These are phyloP conservation scores for Euzetes globulus DNA, from an alignment of 2,888 invertebrate genomes.

Conservation along the genomic window DNA sequence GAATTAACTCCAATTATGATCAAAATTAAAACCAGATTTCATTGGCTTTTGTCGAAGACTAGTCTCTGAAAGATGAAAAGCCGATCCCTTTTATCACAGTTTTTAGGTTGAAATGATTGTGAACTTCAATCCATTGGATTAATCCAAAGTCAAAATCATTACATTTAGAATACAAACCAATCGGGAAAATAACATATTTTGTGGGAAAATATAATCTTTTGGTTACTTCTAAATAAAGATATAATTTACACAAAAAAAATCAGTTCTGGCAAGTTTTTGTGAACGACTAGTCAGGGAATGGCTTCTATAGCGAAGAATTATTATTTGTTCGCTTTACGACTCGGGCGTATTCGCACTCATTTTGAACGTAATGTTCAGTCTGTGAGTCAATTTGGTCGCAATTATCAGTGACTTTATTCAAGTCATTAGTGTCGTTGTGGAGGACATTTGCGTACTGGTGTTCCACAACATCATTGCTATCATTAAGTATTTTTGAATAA, in stretches of 20 bases:
- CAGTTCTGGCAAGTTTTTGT: neutral
- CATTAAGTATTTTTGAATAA: slow-evolving; percentile 17
- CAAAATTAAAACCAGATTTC: too few relatives aligned
- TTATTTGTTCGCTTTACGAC: slow-evolving; percentile 37
- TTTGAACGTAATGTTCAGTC: slow-evolving; percentile 40
- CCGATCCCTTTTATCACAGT: neutral
- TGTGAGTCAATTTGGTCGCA: neutral
- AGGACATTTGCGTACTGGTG: neutral
- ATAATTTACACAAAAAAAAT: too few relatives aligned
- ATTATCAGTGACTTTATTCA: neutral
- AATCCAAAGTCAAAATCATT: too few relatives aligned
- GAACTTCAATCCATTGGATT: neutral
- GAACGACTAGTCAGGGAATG: neutral
- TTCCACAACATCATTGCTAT: neutral
- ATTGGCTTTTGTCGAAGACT: neutral
- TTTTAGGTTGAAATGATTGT: neutral
- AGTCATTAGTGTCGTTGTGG: neutral
- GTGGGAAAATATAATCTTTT: too few relatives aligned
- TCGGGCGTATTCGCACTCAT: slow-evolving; percentile 41
- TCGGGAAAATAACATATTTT: too few relatives aligned
- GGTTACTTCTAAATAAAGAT: too few relatives aligned
- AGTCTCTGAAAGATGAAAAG: neutral
- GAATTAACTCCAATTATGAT: too few relatives aligned
- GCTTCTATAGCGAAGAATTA: neutral
- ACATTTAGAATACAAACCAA: neutral